Evolutionary conservation across 2,113 vertebrate species (phyloP).

Genomic region (Leuciscus idus): DNA sequence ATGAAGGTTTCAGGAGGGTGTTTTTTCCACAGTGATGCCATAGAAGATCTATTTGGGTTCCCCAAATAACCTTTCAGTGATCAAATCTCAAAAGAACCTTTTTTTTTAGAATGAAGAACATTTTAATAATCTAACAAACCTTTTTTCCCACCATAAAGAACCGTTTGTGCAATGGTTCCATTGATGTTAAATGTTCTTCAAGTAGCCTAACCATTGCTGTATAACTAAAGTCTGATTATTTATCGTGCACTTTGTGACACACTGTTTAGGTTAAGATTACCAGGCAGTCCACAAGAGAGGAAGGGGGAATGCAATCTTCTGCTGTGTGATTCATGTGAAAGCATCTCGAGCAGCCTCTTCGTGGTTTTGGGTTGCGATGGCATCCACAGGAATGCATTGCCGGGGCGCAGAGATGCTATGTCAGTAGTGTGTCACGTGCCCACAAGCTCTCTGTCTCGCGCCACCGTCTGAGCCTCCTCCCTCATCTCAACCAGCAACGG

Average conservation of each 20-base stretch:
- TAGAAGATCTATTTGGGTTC: too few relatives aligned
- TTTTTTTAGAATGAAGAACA: too few relatives aligned
- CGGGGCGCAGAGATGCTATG: conserved; percentile 27
- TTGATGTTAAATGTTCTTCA: too few relatives aligned
- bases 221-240: background rate
- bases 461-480: conserved; percentile 25
- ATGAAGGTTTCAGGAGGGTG: too few relatives aligned
- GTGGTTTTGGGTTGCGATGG: conserved; percentile 14
- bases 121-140: too few relatives aligned
- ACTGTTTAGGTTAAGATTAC: background rate
- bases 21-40: too few relatives aligned
- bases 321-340: background rate
- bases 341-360: background rate
- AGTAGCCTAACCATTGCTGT: background rate
- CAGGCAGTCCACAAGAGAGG: background rate
- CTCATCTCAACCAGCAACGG: conserved; percentile 1
- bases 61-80: too few relatives aligned
- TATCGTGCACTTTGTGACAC: conserved; percentile 1
- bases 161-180: too few relatives aligned
- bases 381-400: background rate
- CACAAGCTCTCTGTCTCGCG: conserved; percentile 33
- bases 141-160: too few relatives aligned
- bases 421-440: conserved; percentile 48
- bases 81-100: too few relatives aligned
- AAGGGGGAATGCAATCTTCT: background rate